A percentile compares a stretch with the other conserved stretches of the same genome.
phyloP scores from a whole-genome alignment of 2,888 invertebrate genomes.

The Itoplectis maculator region DNA sequence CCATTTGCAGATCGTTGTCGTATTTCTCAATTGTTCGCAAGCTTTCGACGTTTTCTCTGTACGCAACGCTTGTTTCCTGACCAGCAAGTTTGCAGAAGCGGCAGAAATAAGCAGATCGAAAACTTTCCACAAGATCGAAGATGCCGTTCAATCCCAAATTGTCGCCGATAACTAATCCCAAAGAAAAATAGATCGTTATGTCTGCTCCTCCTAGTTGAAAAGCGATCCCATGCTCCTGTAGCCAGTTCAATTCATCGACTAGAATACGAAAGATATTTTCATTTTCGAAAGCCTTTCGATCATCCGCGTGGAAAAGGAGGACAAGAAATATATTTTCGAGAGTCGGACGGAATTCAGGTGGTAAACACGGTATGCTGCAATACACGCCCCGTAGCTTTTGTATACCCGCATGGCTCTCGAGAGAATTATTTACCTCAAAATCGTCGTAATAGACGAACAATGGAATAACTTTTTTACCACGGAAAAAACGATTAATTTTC shows the following conservation, averaged over 20 bases:
- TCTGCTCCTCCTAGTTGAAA: conserved; percentile 6
- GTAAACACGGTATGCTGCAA: conserved; percentile 30
- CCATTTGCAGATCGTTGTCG: conserved; percentile 6
- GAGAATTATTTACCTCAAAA: conserved; percentile 46
- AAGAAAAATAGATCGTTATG: conserved; percentile 31
- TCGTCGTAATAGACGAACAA: conserved; percentile 21
- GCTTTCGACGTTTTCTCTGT: conserved; percentile 6
- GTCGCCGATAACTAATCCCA: conserved; percentile 37
- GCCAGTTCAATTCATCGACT: conserved; percentile 25
- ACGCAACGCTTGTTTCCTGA: not conserved
- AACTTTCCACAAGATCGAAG: conserved; percentile 44
- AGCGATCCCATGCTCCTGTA: conserved; percentile 17
- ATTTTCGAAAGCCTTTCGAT: conserved; percentile 39
- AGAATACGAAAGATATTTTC: conserved; percentile 32
- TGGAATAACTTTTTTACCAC: conserved; percentile 17
- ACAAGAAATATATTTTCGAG: conserved; percentile 48
- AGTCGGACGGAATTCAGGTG: conserved; percentile 22
- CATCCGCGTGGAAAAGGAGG: conserved; percentile 25
- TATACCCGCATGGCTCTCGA: conserved; percentile 38
- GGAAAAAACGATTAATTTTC: not conserved
- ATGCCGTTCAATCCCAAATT: conserved; percentile 37
- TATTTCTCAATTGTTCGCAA: not conserved
- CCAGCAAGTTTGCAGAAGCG: conserved; percentile 11
- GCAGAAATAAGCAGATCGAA: conserved; percentile 22
- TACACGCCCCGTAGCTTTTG: conserved; percentile 39